Base-by-base conservation (phyloP, 2,113 vertebrate genomes). In the Ceyx melanurus region DNA sequence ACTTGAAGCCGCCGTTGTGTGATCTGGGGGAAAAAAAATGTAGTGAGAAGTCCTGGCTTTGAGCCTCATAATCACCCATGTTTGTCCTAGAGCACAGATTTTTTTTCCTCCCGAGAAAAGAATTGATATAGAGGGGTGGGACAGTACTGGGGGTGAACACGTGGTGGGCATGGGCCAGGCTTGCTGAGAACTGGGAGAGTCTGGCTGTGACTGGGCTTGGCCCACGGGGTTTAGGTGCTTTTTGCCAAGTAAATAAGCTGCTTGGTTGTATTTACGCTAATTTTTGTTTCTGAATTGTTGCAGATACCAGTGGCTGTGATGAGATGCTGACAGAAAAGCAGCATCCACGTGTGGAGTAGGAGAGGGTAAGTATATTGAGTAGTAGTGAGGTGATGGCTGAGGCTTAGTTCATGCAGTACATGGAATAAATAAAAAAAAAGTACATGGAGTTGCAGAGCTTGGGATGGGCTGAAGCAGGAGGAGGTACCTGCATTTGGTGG, bases 1-100 rank as follows among this genome's bases (percentile, higher is more conserved):
- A 4, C 1, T 22, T 45, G 1, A 16, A 9, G 0, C 2, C 7
- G 3, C 9, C 0, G 2, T 54, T 45, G 1, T 25, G 2, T 3
- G 0, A 8, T 12, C 2, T 0, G 2, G 3, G 3, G 31, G 13
- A 15, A 12, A 46, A 5, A 0, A 11, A 5, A 14, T 7, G 3
- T 46, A 2, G 2, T 40, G 29, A 3, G 22, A 50, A 45, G 9
- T 26, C 13, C 10, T 1, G 0, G 16, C 3, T 40, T 25, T 33
- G 5, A 6, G 10, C 5, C 15, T 9, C 4, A 4, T 28, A 8
- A 10, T 45, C 2, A 1, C 10, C 18, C 2, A 0, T 2, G 19
- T 12, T 1, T 1, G 7, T 18, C 15, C n/a, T 10, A 6, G 16
- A 28, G 29, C 5, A 6, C 26, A 48, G 21, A 11, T 4, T 25